These are phyloP conservation scores for Pelvicachromis taeniatus DNA, from an alignment of 2,113 vertebrate genomes.

Conservation along the genomic window DNA sequence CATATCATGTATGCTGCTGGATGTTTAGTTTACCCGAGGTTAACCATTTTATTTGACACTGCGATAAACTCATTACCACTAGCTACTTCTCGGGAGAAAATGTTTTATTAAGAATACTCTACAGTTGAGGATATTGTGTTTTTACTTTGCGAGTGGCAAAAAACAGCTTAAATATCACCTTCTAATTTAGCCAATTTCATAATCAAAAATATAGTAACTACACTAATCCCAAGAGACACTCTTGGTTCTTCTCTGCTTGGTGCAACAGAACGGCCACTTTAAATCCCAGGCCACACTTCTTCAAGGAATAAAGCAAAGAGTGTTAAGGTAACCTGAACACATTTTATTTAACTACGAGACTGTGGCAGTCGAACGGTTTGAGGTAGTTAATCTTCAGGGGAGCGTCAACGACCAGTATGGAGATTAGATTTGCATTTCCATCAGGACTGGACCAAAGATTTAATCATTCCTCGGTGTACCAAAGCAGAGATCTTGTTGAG, in stretches of 20 bases:
- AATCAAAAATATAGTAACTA: not conserved
- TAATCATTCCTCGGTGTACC: slow-evolving; percentile 70
- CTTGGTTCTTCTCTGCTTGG: not conserved
- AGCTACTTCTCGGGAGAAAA: not conserved
- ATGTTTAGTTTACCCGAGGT: too few relatives aligned
- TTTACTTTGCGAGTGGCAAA: not conserved
- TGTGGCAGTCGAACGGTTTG: slow-evolving; percentile 54
- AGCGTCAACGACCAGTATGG: slow-evolving; percentile 40
- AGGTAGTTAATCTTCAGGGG: slow-evolving; percentile 67
- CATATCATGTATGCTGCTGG: not conserved
- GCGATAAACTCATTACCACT: not conserved
- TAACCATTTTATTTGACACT: not conserved
- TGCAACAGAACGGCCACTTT: not conserved
- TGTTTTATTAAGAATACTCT: not conserved
- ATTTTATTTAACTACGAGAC: slow-evolving; percentile 51
- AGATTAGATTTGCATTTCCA: slow-evolving; percentile 65
- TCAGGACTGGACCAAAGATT: slow-evolving; percentile 66
- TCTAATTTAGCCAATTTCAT: not conserved
- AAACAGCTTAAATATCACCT: not conserved
- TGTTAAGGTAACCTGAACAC: slow-evolving; percentile 3
- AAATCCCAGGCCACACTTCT: not conserved
- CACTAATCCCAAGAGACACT: not conserved
- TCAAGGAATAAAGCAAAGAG: not conserved
- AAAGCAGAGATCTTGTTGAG: slow-evolving; percentile 76
- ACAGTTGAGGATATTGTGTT: not conserved